Evolutionary conservation across 2,888 invertebrate species (phyloP), one percentile per base, ranked within the genome.

Genomic region (Gryllus longicercus): DNA sequence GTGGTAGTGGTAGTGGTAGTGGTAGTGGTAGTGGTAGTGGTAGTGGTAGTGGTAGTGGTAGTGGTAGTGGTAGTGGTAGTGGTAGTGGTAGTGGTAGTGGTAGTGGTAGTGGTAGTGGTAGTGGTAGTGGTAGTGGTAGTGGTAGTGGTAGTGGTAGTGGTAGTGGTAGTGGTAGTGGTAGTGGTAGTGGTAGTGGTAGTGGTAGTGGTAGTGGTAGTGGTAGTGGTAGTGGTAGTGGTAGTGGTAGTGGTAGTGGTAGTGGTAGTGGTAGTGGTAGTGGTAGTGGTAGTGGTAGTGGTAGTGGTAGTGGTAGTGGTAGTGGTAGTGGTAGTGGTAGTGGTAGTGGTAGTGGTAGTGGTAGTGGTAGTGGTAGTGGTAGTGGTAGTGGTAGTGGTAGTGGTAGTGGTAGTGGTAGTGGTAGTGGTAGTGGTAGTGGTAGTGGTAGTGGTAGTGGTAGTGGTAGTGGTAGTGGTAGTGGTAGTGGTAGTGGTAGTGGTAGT

Each of bases 1-100:
- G 76, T 76, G 4, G 76, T 76, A 76, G 76, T 76, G 4, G 76
- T 18, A 76, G 76, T 18, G 4, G 76, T 76, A 76, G 76, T 76
- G 4, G 76, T 76, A 76, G 76, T 21, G 1, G 21, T 21, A 21
- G 21, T 18, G 4, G 76, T 76, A 76, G 76, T 76, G 4, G 76
- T 76, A 76, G 76, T 76, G 4, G 76, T 18, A 76, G 76, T 18
- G 4, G 76, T 76, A 76, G 76, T 76, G 4, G 76, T 76, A 76
- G 76, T 21, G 1, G 21, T 21, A 21, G 21, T 18, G 4, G 76
- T 76, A 76, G 76, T 76, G 4, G 76, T 76, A 76, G 76, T 76
- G 4, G 76, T 18, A 76, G 76, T 18, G 4, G 76, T 76, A 76
- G 76, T 76, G 4, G 76, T 76, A 76, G 76, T 21, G 1, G 21